Evolutionary conservation across 2,113 vertebrate species (phyloP).

Genomic region (Callopanchax toddi): DNA sequence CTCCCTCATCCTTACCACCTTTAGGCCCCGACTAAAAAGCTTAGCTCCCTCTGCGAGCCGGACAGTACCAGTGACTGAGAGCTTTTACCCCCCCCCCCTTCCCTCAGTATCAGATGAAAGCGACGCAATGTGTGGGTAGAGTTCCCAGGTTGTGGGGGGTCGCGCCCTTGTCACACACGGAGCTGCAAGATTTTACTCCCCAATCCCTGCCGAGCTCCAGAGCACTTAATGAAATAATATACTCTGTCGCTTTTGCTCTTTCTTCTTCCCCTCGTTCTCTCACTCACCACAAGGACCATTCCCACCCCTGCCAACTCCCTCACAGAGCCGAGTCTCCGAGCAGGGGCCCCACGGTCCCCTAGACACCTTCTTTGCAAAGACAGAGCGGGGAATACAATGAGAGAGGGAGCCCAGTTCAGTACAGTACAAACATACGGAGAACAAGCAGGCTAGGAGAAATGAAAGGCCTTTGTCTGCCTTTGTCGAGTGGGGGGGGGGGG

Average conservation of each 20-base stretch:
- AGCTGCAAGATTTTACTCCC: conserved; percentile 87
- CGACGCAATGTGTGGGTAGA: conserved; percentile 54
- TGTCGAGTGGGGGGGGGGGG: too few relatives aligned
- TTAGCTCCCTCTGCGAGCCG: conserved; percentile 78
- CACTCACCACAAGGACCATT: conserved; percentile 31
- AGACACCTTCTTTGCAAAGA: conserved; percentile 71
- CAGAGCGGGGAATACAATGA: conserved; percentile 61
- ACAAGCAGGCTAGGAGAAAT: conserved; percentile 68
- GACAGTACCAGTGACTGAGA: conserved; percentile 76
- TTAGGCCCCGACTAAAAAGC: conserved; percentile 73
- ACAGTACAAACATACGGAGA: conserved; percentile 74
- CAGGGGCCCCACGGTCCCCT: conserved; percentile 72
- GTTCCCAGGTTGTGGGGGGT: conserved; percentile 91
- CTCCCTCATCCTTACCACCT: conserved; percentile 57
- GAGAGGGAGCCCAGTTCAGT: conserved; percentile 63
- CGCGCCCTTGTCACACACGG: conserved; percentile 91
- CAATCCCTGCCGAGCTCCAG: conserved; percentile 85
- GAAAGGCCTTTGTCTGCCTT: conserved; percentile 78
- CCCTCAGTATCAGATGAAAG: conserved; percentile 61
- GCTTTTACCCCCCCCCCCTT: conserved; percentile 75
- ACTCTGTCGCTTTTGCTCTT: conserved; percentile 74
- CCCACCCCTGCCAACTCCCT: conserved; percentile 43
- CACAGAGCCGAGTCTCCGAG: conserved; percentile 45
- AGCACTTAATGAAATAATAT: conserved; percentile 98
- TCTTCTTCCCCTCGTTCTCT: conserved; percentile 56